Base-by-base conservation (phyloP, 2,113 vertebrate species). In the Chaetodon trifascialis region DNA sequence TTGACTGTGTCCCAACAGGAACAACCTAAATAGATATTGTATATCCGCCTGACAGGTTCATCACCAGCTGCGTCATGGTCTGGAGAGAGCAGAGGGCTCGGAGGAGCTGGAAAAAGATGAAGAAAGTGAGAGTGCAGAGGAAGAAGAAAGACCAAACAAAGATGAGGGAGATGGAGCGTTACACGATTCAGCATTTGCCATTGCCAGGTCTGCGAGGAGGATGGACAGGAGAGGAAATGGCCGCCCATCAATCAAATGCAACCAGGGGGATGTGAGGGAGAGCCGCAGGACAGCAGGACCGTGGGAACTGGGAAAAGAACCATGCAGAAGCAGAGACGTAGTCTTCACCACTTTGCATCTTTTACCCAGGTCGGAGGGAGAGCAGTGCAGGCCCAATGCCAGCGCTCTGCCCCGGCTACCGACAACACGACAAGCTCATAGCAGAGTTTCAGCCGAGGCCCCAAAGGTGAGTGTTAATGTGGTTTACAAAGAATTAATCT, bases 241-340 rank as follows among this genome's bases (percentile, higher is more conserved):
- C 86, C 91, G 68, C 86, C 93, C 95, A 93, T 95, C 92, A 92
- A 94, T 95, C 93, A 95, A 85, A 85, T 76, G 64, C 25, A 7
- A 80, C 59, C 83, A 70, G n/a, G 40, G 38, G 54, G 71, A 74
- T 46, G 82, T 73, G 78, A 84, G 74, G 58, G 83, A 79, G 36
- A 47, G 15, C 67, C 60, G 52, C 47, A 70, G 62, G 77, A 82
- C 55, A 49, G 69, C 40, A 11, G 44, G 56, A 75, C 11, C 30
- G 0, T 49, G 54, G 69, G 80, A 87, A 62, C 44, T 7, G 47
- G 82, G 69, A 79, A 81, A 75, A 73, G 79, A 84, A 58, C 42
- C 19, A 9, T 59, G 30, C 70, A 85, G 60, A 76, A 74, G 73
- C 65, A 56, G 66, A 71, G 79, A 80, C 1, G 54, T 76, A 54